Evolutionary conservation across 2,113 vertebrate genomes (phyloP).

Genomic region (Phalacrocorax pelagicus): DNA sequence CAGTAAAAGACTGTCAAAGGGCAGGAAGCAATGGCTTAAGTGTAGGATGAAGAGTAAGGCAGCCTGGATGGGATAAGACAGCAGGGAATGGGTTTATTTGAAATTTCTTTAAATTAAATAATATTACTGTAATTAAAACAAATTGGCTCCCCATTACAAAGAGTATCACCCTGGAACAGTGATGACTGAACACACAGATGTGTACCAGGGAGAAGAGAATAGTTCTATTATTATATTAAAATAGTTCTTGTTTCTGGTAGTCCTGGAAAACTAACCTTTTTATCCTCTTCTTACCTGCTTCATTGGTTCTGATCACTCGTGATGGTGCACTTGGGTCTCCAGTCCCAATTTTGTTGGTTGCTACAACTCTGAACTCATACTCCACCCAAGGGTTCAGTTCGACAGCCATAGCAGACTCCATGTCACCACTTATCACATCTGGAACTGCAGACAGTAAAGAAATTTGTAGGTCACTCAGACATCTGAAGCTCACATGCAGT

Average conservation of each 20-base stretch:
- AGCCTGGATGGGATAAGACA: background rate
- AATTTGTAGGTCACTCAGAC: background rate
- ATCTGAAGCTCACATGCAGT: background rate
- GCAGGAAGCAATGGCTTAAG: background rate
- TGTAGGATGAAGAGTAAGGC: background rate
- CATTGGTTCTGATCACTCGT: slow-evolving; percentile 87
- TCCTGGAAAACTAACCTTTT: background rate
- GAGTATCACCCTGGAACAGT: background rate
- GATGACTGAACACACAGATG: background rate
- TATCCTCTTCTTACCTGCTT: slow-evolving; percentile 84
- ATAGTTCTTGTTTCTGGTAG: background rate
- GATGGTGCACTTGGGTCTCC: slow-evolving; percentile 93
- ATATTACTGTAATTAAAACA: background rate
- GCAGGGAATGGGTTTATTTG: background rate
- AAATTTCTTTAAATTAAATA: background rate
- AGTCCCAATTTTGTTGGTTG: slow-evolving; percentile 91
- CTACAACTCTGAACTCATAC: slow-evolving; percentile 96
- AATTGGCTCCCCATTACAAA: background rate
- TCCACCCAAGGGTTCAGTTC: slow-evolving; percentile 97
- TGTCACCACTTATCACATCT: slow-evolving; percentile 89
- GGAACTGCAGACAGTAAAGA: slow-evolving; percentile 79
- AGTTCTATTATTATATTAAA: background rate
- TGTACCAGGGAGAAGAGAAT: background rate
- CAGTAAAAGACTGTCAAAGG: background rate
- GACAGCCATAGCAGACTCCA: slow-evolving; percentile 95